Evolutionary conservation across 2,888 invertebrate species (phyloP), one percentile per base, ranked within the genome.

Genomic region (Andricus quercusramuli): DNA sequence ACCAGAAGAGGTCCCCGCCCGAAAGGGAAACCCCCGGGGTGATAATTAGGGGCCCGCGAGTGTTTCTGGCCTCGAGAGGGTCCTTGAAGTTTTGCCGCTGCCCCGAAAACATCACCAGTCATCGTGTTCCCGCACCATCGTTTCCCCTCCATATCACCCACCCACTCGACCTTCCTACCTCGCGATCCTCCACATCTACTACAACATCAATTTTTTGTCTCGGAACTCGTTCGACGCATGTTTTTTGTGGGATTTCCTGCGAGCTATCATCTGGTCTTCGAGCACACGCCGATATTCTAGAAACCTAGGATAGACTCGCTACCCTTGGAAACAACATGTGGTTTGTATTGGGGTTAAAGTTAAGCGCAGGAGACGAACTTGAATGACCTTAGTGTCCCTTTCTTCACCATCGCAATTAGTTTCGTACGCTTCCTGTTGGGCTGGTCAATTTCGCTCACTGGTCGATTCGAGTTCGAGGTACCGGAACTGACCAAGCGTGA

Each of bases 21-120:
- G 90, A 90, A 89, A 90, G 91, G 91, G 92, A 90, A 90, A 91
- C 91, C 91, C 92, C 92, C 85, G 92, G 89, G 87, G 92, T 86
- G 92, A 92, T 92, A 92, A 92, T 92, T 92, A 92, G 92, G 91
- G 91, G 89, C 90, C 92, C 91, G 90, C 91, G 92, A 91, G 91
- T 91, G 91, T 92, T 91, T 91, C 91, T 91, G 90, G 90, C 89
- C 90, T 91, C 89, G 89, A 85, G 87, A 88, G 87, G 88, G 89
- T 89, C 91, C 92, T 92, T 92, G 90, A 92, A 92, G 92, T 91
- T 91, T 89, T 83, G 90, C 92, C 92, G 92, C 91, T 83, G 83
- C 83, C 82, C 83, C 83, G 79, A 86, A 85, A 86, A 86, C 83
- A 85, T 85, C 85, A 83, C 83, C 82, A 87, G 86, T 86, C 87